Evolutionary conservation across 2,888 invertebrate genomes (phyloP).

Genomic region (Craniophora ligustri): DNA sequence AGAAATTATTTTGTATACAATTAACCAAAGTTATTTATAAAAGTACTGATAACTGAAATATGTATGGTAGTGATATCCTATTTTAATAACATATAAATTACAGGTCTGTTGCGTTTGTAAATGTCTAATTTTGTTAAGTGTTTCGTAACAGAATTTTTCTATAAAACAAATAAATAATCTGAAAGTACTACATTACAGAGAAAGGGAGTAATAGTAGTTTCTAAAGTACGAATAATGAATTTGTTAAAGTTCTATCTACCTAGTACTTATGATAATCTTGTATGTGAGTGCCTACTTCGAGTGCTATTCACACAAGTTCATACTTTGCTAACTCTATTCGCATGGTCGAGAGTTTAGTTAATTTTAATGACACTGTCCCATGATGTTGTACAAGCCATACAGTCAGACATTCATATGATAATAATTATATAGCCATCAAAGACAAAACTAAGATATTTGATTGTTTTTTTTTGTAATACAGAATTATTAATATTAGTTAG

Average conservation of each 20-base stretch:
- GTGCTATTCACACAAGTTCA: conserved; percentile 58
- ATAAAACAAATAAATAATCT: conserved; percentile 26
- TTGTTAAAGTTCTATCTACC: conserved; percentile 57
- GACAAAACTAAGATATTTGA: too few species aligned
- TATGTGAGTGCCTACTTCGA: conserved; percentile 43
- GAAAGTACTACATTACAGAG: conserved; percentile 14
- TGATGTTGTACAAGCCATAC: conserved; percentile 20
- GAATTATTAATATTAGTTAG: too few species aligned
- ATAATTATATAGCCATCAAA: neutral
- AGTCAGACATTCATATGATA: conserved; percentile 2
- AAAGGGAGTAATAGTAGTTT: too few species aligned
- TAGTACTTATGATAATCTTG: conserved; percentile 31
- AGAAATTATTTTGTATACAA: too few species aligned
- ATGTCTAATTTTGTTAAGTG: neutral
- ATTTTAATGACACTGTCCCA: conserved; percentile 43
- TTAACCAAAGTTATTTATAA: too few species aligned
- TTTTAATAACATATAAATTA: too few species aligned
- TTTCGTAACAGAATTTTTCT: neutral
- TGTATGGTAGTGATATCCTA: too few species aligned
- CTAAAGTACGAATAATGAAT: conserved; percentile 41
- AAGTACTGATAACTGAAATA: too few species aligned
- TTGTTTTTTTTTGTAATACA: too few species aligned
- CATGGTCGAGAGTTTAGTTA: conserved; percentile 49
- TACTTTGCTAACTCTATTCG: conserved; percentile 55
- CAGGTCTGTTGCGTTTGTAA: neutral